phyloP scores from a whole-genome alignment of 2,797 vertebrate genomes.

The Lerista edwardsae region DNA sequence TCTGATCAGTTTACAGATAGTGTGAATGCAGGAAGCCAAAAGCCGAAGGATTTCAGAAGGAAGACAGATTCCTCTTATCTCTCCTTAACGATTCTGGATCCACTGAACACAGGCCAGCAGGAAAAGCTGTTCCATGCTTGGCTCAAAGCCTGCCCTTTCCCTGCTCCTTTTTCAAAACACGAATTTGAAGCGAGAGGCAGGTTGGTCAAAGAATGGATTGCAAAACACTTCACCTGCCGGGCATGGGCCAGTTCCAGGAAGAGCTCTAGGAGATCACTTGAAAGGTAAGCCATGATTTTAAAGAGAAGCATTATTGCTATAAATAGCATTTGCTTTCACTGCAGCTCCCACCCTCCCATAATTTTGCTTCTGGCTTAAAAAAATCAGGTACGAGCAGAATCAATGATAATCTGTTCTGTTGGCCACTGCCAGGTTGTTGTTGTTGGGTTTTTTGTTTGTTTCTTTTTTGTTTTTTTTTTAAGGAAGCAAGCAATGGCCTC shows the following conservation, averaged over 20 bases:
- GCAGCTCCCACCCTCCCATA: not conserved
- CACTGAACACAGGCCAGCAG: not conserved
- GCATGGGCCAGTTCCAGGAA: not conserved
- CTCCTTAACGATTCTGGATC: constrained; percentile 62
- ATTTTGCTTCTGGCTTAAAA: not conserved
- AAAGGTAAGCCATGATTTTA: constrained; percentile 21
- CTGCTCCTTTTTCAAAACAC: constrained; percentile 43
- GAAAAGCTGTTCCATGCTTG: constrained; percentile 57
- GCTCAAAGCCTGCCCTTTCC: constrained; percentile 45
- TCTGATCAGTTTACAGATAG: not conserved
- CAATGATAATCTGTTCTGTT: not conserved
- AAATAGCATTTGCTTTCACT: too few species aligned
- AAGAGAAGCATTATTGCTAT: too few species aligned
- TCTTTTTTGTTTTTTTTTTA: too few species aligned
- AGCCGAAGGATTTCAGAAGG: constrained; percentile 49
- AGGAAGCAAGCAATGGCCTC: not conserved
- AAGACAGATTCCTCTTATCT: constrained; percentile 61
- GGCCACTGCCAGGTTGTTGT: too few species aligned
- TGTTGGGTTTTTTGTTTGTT: too few species aligned
- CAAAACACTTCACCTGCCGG: rapidly evolving
- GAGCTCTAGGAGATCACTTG: constrained; percentile 33
- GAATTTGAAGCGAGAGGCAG: constrained; percentile 34
- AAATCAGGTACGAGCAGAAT: not conserved
- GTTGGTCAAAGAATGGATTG: constrained; percentile 20
- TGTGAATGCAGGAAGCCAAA: constrained; percentile 40